phyloP scores from a whole-genome alignment of 2,797 vertebrate species.

The Tenualosa thibaudeaui region DNA sequence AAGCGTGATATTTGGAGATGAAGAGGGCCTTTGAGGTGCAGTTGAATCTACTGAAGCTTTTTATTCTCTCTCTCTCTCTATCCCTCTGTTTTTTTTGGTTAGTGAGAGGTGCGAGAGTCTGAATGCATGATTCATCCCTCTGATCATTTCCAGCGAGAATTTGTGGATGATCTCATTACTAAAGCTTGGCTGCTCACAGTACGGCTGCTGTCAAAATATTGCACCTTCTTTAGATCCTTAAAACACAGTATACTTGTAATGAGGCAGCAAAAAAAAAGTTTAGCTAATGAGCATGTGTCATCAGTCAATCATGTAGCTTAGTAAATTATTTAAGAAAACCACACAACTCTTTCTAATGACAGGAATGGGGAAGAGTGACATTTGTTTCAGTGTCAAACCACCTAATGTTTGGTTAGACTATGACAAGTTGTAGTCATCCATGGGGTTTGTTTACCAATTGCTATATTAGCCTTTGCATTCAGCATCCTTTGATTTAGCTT shows the following conservation, averaged over 20 bases:
- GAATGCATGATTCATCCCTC: constrained; percentile 1
- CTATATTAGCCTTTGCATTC: too few relatives aligned
- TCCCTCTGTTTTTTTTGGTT: background rate
- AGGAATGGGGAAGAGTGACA: background rate
- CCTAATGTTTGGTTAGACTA: background rate
- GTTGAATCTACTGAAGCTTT: background rate
- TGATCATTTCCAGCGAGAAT: background rate
- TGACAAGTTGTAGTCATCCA: too few relatives aligned
- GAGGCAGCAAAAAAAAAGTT: background rate
- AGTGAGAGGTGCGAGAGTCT: background rate
- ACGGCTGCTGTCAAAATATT: background rate
- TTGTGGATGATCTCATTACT: constrained; percentile 18
- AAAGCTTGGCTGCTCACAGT: background rate
- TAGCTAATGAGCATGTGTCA: too few relatives aligned
- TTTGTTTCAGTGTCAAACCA: background rate
- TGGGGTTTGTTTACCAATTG: too few relatives aligned
- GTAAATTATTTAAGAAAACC: background rate
- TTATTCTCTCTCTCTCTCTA: background rate
- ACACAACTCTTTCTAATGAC: background rate
- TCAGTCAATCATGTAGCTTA: background rate
- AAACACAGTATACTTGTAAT: background rate
- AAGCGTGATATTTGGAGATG: constrained; percentile 23
- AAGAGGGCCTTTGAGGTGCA: background rate
- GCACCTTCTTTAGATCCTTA: background rate
- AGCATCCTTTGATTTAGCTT: too few relatives aligned